A percentile compares a stretch with the other conserved stretches of the same genome.
Conservation (phyloP, 2,888 invertebrate genomes). For the Nephrocerus scutellatus region DNA sequence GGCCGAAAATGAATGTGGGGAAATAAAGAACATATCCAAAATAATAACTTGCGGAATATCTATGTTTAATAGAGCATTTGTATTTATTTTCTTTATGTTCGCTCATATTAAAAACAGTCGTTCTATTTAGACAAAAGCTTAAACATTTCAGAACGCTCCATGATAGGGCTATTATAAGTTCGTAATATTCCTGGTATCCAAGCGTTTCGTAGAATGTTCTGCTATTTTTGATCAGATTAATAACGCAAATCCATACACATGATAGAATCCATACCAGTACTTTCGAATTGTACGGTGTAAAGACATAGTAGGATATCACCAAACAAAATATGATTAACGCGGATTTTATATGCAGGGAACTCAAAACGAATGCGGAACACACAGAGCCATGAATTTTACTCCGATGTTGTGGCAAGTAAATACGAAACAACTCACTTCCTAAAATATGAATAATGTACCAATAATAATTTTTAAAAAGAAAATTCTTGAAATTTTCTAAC, state of each 20-base stretch:
- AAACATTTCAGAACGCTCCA: conserved; percentile 73
- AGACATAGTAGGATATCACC: conserved; percentile 32
- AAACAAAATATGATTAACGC: conserved; percentile 25
- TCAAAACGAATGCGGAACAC: conserved; percentile 30
- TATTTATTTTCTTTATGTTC: too few species aligned
- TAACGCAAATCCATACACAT: conserved; percentile 33
- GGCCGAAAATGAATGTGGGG: conserved; percentile 77
- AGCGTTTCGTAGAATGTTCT: conserved; percentile 27
- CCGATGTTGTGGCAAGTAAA: conserved; percentile 23
- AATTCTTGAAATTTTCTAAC: conserved; percentile 38
- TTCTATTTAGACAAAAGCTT: conserved; percentile 62
- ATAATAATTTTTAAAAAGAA: conserved; percentile 31
- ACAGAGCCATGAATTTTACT: conserved; percentile 29
- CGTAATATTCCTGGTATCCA: conserved; percentile 37
- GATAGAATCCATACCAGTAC: conserved; percentile 33
- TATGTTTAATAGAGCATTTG: conserved; percentile 29
- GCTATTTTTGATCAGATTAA: conserved; percentile 34
- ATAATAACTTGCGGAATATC: too few species aligned
- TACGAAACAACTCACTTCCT: conserved; percentile 24
- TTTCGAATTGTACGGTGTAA: conserved; percentile 27
- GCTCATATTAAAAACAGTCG: conserved; percentile 31
- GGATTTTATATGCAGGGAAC: conserved; percentile 28
- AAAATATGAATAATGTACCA: conserved; percentile 40
- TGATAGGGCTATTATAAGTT: conserved; percentile 43
- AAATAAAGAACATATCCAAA: conserved; percentile 74